Conservation (phyloP, 2,797 vertebrate species). For the Pseudomugil gertrudae region DNA sequence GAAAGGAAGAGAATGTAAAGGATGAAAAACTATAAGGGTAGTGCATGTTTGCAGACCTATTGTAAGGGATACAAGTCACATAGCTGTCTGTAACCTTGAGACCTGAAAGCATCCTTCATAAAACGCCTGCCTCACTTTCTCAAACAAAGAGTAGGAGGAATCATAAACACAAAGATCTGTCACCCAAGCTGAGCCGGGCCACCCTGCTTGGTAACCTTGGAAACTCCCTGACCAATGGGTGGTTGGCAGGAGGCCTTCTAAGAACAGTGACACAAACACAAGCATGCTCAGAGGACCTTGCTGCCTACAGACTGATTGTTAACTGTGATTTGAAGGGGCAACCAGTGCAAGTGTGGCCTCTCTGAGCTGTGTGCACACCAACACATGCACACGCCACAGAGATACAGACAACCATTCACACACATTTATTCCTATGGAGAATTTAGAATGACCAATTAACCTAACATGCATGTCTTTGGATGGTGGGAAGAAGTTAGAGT, state of each 20-base stretch:
- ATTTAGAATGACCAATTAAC: too few species aligned
- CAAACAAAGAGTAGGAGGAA: slow-evolving; percentile 22
- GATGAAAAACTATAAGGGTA: slow-evolving; percentile 22
- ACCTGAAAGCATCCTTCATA: slow-evolving; percentile 45
- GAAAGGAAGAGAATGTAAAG: slow-evolving; percentile 15
- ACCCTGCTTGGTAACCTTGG: slow-evolving; percentile 70
- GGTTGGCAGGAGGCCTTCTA: slow-evolving; percentile 59
- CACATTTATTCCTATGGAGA: too few species aligned
- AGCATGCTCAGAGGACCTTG: slow-evolving; percentile 16
- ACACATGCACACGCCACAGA: slow-evolving; percentile 20
- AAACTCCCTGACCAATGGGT: slow-evolving; percentile 71
- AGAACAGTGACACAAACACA: slow-evolving; percentile 46
- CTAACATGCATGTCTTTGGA: too few species aligned
- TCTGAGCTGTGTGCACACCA: slow-evolving; percentile 11
- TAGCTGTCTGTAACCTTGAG: slow-evolving; percentile 42
- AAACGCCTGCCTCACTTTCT: slow-evolving; percentile 35
- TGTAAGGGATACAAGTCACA: slow-evolving; percentile 33
- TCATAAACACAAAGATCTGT: slow-evolving; percentile 54
- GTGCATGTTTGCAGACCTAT: slow-evolving; percentile 7
- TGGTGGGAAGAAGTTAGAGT: too few species aligned
- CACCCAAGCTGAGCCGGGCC: slow-evolving; percentile 57
- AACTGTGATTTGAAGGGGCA: slow-evolving; percentile 42
- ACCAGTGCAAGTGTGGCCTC: slow-evolving; percentile 41
- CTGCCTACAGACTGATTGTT: slow-evolving; percentile 41
- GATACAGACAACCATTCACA: too few species aligned